These are phyloP conservation scores for Drosophila trapezifrons DNA, from an alignment of 1,140 invertebrate genomes.

Conservation along the genomic window DNA sequence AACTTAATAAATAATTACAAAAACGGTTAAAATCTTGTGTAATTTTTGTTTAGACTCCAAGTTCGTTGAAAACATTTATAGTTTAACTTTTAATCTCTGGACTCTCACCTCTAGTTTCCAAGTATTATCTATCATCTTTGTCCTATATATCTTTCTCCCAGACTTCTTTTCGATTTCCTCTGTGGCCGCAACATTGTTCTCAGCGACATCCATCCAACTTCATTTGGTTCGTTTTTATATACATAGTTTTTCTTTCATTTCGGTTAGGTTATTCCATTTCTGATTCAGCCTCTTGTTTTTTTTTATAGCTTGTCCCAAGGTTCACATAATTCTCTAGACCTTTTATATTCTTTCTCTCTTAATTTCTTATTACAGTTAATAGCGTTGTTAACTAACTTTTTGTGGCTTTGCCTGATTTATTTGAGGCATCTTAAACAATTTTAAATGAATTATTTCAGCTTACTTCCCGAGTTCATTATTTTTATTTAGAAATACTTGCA, in stretches of 20 bases:
- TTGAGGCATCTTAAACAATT: conserved; percentile 17
- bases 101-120: background rate
- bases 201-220: conserved; percentile 22
- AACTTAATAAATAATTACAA: background rate
- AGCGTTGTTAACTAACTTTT: conserved; percentile 34
- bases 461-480: background rate
- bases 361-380: conserved; percentile 39
- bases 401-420: conserved; percentile 24
- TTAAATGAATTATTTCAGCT: conserved; percentile 1
- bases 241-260: conserved; percentile 1
- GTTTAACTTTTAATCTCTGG: conserved; percentile 5
- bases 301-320: conserved; percentile 18
- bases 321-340: conserved; percentile 30
- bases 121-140: conserved; percentile 21
- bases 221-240: conserved; percentile 16
- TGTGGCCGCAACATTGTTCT: conserved; percentile 11
- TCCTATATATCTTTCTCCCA: conserved; percentile 3
- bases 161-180: conserved; percentile 18
- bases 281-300: conserved; percentile 14
- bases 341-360: conserved; percentile 10
- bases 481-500: background rate
- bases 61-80: conserved; percentile 5
- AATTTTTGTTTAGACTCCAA: background rate
- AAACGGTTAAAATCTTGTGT: background rate
- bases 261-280: conserved; percentile 1